Base-by-base conservation (phyloP, 2,888 invertebrate genomes). In the Lapara coniferarum region DNA sequence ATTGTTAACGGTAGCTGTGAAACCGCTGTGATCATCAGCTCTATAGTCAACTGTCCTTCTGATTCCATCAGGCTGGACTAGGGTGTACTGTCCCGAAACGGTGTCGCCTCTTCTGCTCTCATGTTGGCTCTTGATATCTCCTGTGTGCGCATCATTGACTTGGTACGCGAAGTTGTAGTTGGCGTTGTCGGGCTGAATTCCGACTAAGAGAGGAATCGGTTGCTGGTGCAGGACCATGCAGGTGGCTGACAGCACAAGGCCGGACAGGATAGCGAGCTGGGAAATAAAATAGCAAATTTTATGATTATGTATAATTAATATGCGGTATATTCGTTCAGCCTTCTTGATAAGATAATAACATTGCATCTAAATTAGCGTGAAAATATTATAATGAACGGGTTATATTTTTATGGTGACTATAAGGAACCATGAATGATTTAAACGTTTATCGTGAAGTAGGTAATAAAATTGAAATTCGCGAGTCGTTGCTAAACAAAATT, bases 81-180 rank as follows among this genome's bases (percentile, higher is more conserved):
- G 80, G 1, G 94, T 92, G 80, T 95, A 95, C 72, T 94, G 94
- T 49, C 95, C 95, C 30, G 92, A 84, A 0, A 95, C 94, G 2
- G 89, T 87, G 69, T 94, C 94, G 0, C 94, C 95, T 73, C 89
- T 85, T 57, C 94, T 86, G 69, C 86, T 89, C 77, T 95, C 95
- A 0, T 91, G 90, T 74, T 95, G 95, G 74, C 87, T 93, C 75
- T 95, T 95, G 57, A 91, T 83, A 75, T 95, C 95, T 16, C 95
- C 95, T 0, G 95, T 94, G 44, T 90, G 83, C 4, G 84, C 84
- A 72, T 95, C 94, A 74, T 94, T 94, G 30, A 95, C 94, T 66
- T 94, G 92, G 74, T 95, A 95, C 4, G 93, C 91, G 75, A 93
- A 95, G 76, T 91, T 91, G 82, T 95, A 95, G 81, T 90, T 91